A percentile compares a stretch with the other conserved stretches of the same genome.
These are phyloP conservation scores for Phoenoteleia sp. DNA, from an alignment of 2,888 invertebrate species.

Conservation along the genomic window DNA sequence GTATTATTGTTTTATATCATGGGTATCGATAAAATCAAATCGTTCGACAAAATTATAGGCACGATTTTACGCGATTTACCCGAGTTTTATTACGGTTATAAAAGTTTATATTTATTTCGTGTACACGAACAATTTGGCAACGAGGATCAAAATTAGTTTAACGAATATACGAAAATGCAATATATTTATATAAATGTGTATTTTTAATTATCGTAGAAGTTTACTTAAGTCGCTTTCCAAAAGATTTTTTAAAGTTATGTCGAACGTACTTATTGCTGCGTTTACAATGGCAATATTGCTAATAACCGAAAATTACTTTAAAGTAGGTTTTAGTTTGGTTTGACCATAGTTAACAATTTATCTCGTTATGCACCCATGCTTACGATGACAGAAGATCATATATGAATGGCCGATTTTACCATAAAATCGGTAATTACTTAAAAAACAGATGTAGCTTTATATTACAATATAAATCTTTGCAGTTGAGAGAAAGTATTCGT, in stretches of 20 bases:
- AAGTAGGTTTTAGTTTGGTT: constrained; percentile 28
- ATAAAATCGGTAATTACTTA: too few relatives aligned
- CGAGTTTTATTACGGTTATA: neutral
- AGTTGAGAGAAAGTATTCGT: too few relatives aligned
- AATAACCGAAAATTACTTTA: constrained; percentile 41
- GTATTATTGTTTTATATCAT: constrained; percentile 39
- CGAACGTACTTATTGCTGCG: constrained; percentile 27
- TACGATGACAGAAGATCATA: constrained; percentile 46
- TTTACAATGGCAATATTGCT: constrained; percentile 17
- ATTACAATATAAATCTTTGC: too few relatives aligned
- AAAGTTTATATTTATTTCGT: constrained; percentile 11
- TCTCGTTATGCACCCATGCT: constrained; percentile 33
- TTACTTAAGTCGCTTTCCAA: neutral
- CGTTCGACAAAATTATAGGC: neutral
- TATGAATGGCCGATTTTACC: constrained; percentile 20
- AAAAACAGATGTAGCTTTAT: too few relatives aligned
- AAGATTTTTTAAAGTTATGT: neutral
- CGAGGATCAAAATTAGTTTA: constrained; percentile 17
- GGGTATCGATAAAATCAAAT: constrained; percentile 9
- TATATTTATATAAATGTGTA: neutral
- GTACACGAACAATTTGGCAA: neutral
- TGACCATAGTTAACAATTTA: constrained; percentile 34
- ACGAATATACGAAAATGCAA: neutral
- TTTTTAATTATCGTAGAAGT: neutral
- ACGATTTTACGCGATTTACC: too few relatives aligned